Percentiles rank a stretch among this genome's conserved stretches.
Evolutionary conservation across 2,113 vertebrate genomes (phyloP).

Genomic region (Dunckerocampus dactyliophorus): DNA sequence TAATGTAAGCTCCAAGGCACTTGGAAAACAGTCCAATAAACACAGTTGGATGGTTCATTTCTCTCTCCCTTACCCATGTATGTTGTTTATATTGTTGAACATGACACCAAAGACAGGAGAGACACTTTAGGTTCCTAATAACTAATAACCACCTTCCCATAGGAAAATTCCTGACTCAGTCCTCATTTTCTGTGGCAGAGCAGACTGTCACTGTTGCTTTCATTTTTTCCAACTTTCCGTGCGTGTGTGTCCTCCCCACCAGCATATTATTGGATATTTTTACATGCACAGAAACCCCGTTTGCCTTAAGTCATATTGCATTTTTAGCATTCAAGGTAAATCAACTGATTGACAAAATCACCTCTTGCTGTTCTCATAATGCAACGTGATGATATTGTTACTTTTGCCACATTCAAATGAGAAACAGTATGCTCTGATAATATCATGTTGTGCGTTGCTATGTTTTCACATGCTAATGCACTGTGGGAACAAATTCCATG

Average conservation of each 20-base stretch:
- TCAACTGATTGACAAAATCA: background rate
- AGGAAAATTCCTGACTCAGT: conserved; percentile 12
- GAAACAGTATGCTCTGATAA: too few relatives aligned
- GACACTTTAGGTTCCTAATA: background rate
- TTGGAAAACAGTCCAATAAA: conserved; percentile 80
- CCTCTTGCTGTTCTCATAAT: too few relatives aligned
- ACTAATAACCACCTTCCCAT: conserved; percentile 10
- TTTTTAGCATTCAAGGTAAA: background rate
- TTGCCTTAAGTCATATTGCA: background rate
- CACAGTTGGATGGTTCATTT: conserved; percentile 41
- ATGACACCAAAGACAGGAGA: background rate
- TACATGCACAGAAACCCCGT: conserved; percentile 11
- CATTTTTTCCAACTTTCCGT: background rate
- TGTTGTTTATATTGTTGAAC: background rate
- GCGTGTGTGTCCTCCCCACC: background rate
- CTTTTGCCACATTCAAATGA: too few relatives aligned
- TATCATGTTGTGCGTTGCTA: too few relatives aligned
- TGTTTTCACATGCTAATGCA: too few relatives aligned
- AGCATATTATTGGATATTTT: conserved; percentile 8
- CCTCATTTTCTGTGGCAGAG: background rate
- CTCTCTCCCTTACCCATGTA: conserved; percentile 21
- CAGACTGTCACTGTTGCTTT: background rate
- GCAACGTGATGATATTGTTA: too few relatives aligned
- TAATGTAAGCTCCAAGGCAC: conserved; percentile 85
- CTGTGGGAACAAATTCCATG: too few relatives aligned